phyloP scores from a whole-genome alignment of 2,113 vertebrate species.

The Etheostoma spectabile region DNA sequence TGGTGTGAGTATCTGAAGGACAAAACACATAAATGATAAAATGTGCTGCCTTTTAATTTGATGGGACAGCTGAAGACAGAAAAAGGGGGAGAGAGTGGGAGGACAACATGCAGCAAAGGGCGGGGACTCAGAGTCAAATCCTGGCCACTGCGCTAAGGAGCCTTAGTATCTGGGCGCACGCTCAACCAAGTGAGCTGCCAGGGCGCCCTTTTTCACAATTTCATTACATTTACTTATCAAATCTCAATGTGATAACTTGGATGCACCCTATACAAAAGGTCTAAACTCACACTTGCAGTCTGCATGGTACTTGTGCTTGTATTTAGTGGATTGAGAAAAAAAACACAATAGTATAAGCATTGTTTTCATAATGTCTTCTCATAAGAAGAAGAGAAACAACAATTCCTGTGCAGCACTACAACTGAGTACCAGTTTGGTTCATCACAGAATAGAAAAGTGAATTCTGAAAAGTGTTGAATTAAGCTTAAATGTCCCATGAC shows the following conservation, averaged over 20 bases:
- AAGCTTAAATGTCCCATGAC: not conserved
- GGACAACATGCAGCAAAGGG: too few species aligned
- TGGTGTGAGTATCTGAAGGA: slow-evolving; percentile 85
- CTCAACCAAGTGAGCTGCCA: too few species aligned
- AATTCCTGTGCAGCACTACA: not conserved
- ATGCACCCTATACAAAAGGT: too few species aligned
- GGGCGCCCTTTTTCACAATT: not conserved
- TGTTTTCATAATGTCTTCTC: not conserved
- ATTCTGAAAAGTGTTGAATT: not conserved
- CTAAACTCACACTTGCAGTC: not conserved
- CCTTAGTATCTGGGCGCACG: too few species aligned
- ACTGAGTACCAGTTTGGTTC: not conserved
- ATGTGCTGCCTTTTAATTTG: not conserved
- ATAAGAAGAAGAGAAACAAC: not conserved
- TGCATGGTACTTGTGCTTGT: not conserved
- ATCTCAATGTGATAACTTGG: not conserved
- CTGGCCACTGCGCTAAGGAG: too few species aligned
- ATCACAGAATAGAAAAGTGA: not conserved
- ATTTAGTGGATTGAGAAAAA: not conserved
- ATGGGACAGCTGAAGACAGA: too few species aligned
- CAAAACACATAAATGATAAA: slow-evolving; percentile 26
- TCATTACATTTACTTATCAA: not conserved
- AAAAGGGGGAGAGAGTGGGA: too few species aligned
- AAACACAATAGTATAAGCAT: not conserved
- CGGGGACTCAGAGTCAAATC: too few species aligned